Base-by-base conservation (phyloP, 1,140 invertebrate species). In the Heterodera schachtii region DNA sequence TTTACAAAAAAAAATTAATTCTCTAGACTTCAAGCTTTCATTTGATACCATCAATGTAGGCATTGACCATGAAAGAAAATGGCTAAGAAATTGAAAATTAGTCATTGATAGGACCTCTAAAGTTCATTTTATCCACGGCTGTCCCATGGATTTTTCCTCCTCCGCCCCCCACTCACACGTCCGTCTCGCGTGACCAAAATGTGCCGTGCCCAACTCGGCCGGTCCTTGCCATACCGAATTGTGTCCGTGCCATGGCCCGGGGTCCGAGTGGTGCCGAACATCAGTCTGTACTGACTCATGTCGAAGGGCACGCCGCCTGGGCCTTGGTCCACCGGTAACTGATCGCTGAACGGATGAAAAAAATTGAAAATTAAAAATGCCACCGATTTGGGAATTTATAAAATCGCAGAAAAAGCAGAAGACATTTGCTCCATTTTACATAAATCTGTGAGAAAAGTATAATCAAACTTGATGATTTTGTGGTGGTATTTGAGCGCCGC, bases 181-280 rank as follows among this genome's bases (percentile, higher is more conserved):
- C 88, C 88, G 73, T 89, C 83, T 49, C 86, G 41, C 3, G 83
- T 82, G 46, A 89, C 81, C 7, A 86, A 71, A 77, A 90, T 90
- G 76, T 89, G 88, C 49, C 80, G 47, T 9, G 85, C 47, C 75
- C 82, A 79, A 13, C 75, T n/a, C 19, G 46, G 16, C 67, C 71
- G 74, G 46, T 74, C 75, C 47, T 75, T 83, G 16, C 86, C 86
- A 49, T 88, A 87, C 8, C 21, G 52, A 16, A 87, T 80, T 64
- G 78, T 78, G 73, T 87, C 86, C 49, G 84, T 84, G 46, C 47
- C 74, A 47, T 75, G 31, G 73, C 79, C 77, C 4, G 88, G 88
- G 44, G 90, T 82, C 52, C 88, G n/a, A 2, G 87, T 90, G 2
- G 88, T 89, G n/a, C 88, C 88, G 67, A 83, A 87, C 31, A 89